phyloP scores from a whole-genome alignment of 2,113 vertebrate species.

The Elachura formosa region DNA sequence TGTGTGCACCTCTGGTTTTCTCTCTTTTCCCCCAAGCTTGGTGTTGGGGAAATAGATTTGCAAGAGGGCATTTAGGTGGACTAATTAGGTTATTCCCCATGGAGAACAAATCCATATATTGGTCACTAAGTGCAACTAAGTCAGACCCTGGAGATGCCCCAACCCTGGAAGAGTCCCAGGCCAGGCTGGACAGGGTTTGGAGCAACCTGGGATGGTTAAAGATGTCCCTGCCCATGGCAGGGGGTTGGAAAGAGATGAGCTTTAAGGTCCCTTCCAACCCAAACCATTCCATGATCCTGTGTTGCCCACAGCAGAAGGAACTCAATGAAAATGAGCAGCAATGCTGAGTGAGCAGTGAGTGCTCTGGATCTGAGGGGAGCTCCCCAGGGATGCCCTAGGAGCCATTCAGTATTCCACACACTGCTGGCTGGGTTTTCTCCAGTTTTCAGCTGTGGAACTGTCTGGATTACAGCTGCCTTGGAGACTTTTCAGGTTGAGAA shows the following conservation, averaged over 20 bases:
- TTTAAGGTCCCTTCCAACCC: not conserved
- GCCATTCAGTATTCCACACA: not conserved
- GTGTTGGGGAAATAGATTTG: not conserved
- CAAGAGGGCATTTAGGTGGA: not conserved
- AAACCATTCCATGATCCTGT: not conserved
- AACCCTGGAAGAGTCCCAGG: not conserved
- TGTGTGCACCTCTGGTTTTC: not conserved
- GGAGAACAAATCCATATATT: accelerated
- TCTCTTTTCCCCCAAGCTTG: not conserved
- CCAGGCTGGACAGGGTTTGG: not conserved
- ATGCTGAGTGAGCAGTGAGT: not conserved
- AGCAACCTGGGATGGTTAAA: not conserved
- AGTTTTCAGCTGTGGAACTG: not conserved
- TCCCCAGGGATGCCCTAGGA: not conserved
- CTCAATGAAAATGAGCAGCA: not conserved
- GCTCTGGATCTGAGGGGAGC: not conserved
- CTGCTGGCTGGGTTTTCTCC: not conserved
- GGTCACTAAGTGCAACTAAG: not conserved
- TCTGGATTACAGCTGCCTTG: not conserved
- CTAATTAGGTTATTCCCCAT: not conserved
- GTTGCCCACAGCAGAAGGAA: not conserved
- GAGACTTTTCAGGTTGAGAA: not conserved
- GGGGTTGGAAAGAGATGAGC: not conserved
- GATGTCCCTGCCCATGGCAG: not conserved
- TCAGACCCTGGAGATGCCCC: not conserved